A percentile compares a stretch with the other conserved stretches of the same genome.
These are phyloP conservation scores for Heliangelus exortis DNA, from an alignment of 2,797 vertebrate genomes.

Conservation along the genomic window DNA sequence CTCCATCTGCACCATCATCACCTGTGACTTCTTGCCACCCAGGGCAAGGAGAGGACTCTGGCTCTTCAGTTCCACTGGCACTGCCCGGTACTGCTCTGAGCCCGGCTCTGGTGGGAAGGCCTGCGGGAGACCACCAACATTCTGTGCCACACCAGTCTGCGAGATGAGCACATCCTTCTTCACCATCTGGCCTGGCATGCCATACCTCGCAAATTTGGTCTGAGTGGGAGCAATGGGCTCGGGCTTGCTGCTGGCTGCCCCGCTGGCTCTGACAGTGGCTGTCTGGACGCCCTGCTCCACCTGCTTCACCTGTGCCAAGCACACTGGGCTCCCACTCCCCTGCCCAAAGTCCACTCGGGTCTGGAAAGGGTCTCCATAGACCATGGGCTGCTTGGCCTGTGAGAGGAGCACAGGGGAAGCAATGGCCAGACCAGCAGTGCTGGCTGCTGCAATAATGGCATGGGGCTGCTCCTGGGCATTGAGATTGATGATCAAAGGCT, in stretches of 20 bases:
- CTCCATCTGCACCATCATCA: slow-evolving; percentile 96
- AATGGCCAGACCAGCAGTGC: slow-evolving; percentile 89
- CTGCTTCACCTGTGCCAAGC: slow-evolving; percentile 90
- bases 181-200: slow-evolving; percentile 89
- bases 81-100: slow-evolving; percentile 84
- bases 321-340: slow-evolving; percentile 90
- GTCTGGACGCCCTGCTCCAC: slow-evolving; percentile 80
- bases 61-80: slow-evolving; percentile 89
- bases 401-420: slow-evolving; percentile 90
- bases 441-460: slow-evolving; percentile 86
- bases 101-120: slow-evolving; percentile 83
- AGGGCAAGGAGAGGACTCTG: slow-evolving; percentile 86
- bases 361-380: slow-evolving; percentile 96
- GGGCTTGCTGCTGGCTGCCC: slow-evolving; percentile 77
- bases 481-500: slow-evolving; percentile 96
- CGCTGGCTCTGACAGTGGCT: slow-evolving; percentile 47
- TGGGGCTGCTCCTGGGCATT: slow-evolving; percentile 95
- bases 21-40: slow-evolving; percentile 89
- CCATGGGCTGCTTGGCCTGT: slow-evolving; percentile 88
- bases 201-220: slow-evolving; percentile 91
- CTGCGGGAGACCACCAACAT: slow-evolving; percentile 82
- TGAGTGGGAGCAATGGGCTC: slow-evolving; percentile 84
- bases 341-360: slow-evolving; percentile 95
- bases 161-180: slow-evolving; percentile 91
- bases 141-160: slow-evolving; percentile 83